Evolutionary conservation across 2,888 invertebrate genomes (phyloP).

Genomic region (Melolontha melolontha): DNA sequence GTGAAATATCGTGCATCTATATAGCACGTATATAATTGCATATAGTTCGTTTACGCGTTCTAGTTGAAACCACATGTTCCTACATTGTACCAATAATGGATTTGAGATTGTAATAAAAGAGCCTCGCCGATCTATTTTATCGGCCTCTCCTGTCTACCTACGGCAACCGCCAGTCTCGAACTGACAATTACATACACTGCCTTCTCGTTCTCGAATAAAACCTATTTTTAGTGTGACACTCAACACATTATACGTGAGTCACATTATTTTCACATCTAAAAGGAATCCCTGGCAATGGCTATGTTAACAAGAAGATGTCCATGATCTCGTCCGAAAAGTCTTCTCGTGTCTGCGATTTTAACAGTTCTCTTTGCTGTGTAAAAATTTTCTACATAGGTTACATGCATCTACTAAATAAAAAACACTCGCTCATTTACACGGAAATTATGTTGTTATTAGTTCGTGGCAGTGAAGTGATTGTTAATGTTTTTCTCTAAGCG

Average conservation of each 20-base stretch:
- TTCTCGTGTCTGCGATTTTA: not conserved
- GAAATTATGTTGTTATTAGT: too few relatives aligned
- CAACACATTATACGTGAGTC: conserved; percentile 27
- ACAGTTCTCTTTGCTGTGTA: not conserved
- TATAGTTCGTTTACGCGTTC: too few relatives aligned
- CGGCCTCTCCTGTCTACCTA: conserved; percentile 23
- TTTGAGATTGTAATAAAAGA: not conserved
- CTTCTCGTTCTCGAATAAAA: conserved; percentile 18
- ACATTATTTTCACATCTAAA: conserved; percentile 27
- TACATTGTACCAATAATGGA: conserved; percentile 29
- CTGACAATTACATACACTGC: conserved; percentile 13
- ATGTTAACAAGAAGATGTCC: conserved; percentile 5
- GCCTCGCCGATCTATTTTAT: conserved; percentile 19
- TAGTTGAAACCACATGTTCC: not conserved
- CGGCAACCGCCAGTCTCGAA: not conserved
- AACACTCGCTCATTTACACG: too few relatives aligned
- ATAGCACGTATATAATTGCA: conserved; percentile 2
- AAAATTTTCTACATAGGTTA: too few relatives aligned
- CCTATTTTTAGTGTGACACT: conserved; percentile 36
- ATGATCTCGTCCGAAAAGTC: not conserved
- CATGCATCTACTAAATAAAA: too few relatives aligned
- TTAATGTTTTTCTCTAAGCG: too few relatives aligned
- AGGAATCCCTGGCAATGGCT: conserved; percentile 17
- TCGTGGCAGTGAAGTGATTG: too few relatives aligned
- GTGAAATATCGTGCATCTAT: not conserved